phyloP scores from a whole-genome alignment of 2,888 invertebrate genomes.

The Smittia sp. region DNA sequence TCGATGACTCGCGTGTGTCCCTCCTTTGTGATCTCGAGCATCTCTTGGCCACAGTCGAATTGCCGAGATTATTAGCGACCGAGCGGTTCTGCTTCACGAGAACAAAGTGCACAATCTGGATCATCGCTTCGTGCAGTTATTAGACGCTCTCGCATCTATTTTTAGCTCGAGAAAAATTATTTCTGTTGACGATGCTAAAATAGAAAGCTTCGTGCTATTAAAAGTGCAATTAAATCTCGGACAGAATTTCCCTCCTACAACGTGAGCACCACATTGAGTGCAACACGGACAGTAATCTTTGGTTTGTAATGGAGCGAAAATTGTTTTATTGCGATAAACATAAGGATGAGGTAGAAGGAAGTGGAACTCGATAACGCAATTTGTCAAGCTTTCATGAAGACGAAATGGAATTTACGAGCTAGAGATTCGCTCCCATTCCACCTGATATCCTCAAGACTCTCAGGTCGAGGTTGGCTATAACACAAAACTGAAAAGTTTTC shows the following conservation, averaged over 20 bases:
- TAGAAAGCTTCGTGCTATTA: conserved; percentile 12
- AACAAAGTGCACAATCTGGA: conserved; percentile 12
- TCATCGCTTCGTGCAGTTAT: neutral
- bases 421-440: too few species aligned
- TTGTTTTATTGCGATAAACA: too few species aligned
- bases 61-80: neutral
- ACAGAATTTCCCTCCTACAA: neutral
- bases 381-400: too few species aligned
- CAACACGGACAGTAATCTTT: too few species aligned
- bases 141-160: neutral
- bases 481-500: too few species aligned
- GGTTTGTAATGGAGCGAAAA: too few species aligned
- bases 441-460: too few species aligned
- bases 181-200: neutral
- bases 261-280: too few species aligned
- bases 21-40: neutral
- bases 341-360: too few species aligned
- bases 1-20: conserved; percentile 8
- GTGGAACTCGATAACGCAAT: too few species aligned
- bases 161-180: neutral
- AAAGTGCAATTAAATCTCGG: conserved; percentile 7
- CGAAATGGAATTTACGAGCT: too few species aligned
- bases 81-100: neutral
- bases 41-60: neutral
- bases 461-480: too few species aligned